These are phyloP conservation scores for Oncorhynchus masou DNA, from an alignment of 2,113 vertebrate genomes.

Conservation along the genomic window DNA sequence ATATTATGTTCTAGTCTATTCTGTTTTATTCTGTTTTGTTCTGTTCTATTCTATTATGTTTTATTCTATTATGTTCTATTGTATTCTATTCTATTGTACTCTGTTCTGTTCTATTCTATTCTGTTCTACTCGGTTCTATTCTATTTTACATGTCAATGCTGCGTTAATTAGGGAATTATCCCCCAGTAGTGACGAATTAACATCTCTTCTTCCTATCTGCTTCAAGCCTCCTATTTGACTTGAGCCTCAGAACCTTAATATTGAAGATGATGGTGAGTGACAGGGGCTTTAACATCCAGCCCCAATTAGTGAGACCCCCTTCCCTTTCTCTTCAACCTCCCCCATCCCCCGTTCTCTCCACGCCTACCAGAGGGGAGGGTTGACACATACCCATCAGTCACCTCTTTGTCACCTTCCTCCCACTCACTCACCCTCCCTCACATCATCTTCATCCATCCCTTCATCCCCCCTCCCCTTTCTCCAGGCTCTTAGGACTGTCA, in stretches of 20 bases:
- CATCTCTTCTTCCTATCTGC: conserved; percentile 19
- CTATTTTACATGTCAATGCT: conserved; percentile 7
- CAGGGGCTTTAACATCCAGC: conserved; percentile 61
- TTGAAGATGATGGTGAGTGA: conserved; percentile 64
- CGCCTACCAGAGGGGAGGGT: conserved; percentile 18
- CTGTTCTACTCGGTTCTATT: too few species aligned
- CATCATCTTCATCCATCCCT: too few species aligned
- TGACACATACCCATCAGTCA: conserved; percentile 64
- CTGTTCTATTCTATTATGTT: fast-evolving
- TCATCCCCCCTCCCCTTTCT: too few species aligned
- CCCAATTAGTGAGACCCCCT: conserved; percentile 63
- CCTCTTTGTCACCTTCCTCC: not conserved
- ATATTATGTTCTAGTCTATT: fast-evolving
- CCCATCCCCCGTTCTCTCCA: conserved; percentile 23
- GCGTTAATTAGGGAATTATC: conserved; percentile 23
- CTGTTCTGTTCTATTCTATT: too few species aligned
- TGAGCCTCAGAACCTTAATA: conserved; percentile 63
- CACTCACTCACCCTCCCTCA: too few species aligned
- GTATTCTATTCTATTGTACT: too few species aligned
- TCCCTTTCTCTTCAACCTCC: too few species aligned
- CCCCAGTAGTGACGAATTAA: conserved; percentile 44
- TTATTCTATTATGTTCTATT: too few species aligned
- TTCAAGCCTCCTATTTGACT: conserved; percentile 35
- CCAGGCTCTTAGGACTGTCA: conserved; percentile 37
- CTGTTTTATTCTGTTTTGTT: too few species aligned